Percentiles rank a stretch among this genome's conserved stretches.
Conservation (phyloP, 2,797 vertebrate species). For the Philypnodon macrostomus region DNA sequence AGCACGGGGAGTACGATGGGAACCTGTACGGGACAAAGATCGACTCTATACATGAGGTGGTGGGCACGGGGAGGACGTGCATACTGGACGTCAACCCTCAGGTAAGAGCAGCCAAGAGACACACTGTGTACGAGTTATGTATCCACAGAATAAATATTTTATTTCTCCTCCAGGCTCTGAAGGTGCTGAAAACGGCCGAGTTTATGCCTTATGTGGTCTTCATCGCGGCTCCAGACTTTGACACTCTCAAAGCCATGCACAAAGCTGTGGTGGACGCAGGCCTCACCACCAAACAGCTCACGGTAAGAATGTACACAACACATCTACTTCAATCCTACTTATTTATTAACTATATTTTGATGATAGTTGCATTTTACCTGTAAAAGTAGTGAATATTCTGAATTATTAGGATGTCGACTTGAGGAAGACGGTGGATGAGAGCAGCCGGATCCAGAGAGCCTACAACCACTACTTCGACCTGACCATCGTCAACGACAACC, state of each 20-base stretch:
- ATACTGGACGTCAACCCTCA: conserved; percentile 98
- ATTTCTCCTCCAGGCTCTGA: conserved; percentile 84
- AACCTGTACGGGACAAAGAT: conserved; percentile 99
- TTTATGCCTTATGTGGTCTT: conserved; percentile 99
- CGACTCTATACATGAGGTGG: conserved; percentile 93
- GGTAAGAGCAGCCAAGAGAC: conserved; percentile 58
- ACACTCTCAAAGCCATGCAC: conserved; percentile 93
- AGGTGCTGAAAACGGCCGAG: conserved; percentile 92
- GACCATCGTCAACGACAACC: conserved; percentile 92
- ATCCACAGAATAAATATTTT: too few relatives aligned
- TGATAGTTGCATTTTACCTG: too few relatives aligned
- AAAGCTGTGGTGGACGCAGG: conserved; percentile 94
- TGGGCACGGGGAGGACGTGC: conserved; percentile 88
- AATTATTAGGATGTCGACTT: conserved; percentile 90
- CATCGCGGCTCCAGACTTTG: conserved; percentile 91
- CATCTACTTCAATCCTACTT: too few relatives aligned
- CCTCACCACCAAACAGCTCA: conserved; percentile 93
- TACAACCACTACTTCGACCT: conserved; percentile 98
- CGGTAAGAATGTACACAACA: conserved; percentile 74
- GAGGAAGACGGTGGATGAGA: conserved; percentile 96
- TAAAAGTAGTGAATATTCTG: too few relatives aligned
- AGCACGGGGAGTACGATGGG: conserved; percentile 96
- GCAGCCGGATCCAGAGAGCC: conserved; percentile 88
- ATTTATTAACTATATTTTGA: too few relatives aligned
- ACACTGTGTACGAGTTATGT: not conserved